Percentiles rank a stretch among this genome's conserved stretches.
Evolutionary conservation across 2,797 vertebrate genomes (phyloP).

Genomic region (Schizothorax lantsangensis): DNA sequence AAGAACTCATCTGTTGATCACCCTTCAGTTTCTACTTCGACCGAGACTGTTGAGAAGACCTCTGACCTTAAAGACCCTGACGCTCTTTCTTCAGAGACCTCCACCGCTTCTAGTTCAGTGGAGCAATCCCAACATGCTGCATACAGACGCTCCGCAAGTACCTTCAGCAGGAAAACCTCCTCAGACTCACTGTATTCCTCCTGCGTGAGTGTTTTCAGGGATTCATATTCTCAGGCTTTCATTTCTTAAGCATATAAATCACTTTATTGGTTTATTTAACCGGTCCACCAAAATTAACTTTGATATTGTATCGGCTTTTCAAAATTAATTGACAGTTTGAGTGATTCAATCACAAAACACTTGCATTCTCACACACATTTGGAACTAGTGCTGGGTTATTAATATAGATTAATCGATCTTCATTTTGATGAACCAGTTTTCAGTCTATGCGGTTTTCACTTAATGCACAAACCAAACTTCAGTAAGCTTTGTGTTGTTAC

Average conservation of each 20-base stretch:
- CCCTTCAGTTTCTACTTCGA: background rate
- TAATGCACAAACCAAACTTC: too few relatives aligned
- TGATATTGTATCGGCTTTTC: background rate
- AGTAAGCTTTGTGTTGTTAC: background rate
- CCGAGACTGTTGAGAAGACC: background rate
- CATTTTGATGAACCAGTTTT: background rate
- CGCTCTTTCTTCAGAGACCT: background rate
- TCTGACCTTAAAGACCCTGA: constrained; percentile 24
- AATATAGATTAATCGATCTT: background rate
- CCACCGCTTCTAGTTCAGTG: constrained; percentile 5
- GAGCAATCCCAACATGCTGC: constrained; percentile 30
- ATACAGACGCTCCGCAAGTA: constrained; percentile 52
- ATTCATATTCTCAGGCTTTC: background rate
- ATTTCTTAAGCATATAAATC: background rate
- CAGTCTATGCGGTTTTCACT: too few relatives aligned
- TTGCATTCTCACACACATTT: background rate
- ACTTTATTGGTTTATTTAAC: too few relatives aligned
- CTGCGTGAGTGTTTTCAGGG: constrained; percentile 62
- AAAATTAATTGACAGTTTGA: background rate
- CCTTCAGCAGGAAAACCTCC: constrained; percentile 63
- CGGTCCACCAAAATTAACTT: background rate
- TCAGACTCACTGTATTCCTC: constrained; percentile 71
- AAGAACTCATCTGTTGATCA: background rate
- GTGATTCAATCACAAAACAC: background rate
- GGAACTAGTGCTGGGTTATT: background rate